Evolutionary conservation across 2,888 invertebrate genomes (phyloP).

Genomic region (Pemphredon lugubris): DNA sequence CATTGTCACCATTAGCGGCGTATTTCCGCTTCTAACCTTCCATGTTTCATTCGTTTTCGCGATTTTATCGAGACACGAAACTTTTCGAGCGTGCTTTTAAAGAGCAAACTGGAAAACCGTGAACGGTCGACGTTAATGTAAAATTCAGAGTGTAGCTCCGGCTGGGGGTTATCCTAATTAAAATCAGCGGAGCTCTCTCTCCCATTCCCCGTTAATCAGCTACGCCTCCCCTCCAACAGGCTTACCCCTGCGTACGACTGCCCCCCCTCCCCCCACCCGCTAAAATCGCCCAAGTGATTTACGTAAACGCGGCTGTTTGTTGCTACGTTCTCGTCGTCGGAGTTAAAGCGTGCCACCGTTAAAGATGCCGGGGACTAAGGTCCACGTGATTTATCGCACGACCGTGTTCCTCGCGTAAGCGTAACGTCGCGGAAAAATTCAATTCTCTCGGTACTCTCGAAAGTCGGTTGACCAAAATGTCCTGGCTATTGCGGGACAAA

Average conservation of each 20-base stretch:
- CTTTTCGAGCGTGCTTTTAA: constrained; percentile 53
- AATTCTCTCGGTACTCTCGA: too few relatives aligned
- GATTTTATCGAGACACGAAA: constrained; percentile 12
- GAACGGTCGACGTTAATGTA: constrained; percentile 59
- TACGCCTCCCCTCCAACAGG: constrained; percentile 7
- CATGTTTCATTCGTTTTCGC: too few relatives aligned
- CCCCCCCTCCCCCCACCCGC: not conserved
- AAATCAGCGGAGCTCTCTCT: constrained; percentile 70
- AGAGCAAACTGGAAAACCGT: constrained; percentile 35
- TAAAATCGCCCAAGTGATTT: constrained; percentile 6
- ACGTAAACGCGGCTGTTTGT: constrained; percentile 1
- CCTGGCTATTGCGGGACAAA: too few relatives aligned
- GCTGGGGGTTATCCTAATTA: constrained; percentile 72
- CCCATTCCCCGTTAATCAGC: constrained; percentile 42
- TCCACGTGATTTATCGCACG: too few relatives aligned
- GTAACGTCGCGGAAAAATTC: too few relatives aligned
- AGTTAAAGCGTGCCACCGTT: constrained; percentile 1
- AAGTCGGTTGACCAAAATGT: too few relatives aligned
- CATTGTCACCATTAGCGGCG: too few relatives aligned
- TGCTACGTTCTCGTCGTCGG: not conserved
- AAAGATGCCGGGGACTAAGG: too few relatives aligned
- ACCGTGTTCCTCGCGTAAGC: too few relatives aligned
- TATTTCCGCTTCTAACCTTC: too few relatives aligned
- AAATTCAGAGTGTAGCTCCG: constrained; percentile 63
- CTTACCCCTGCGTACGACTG: not conserved